These are phyloP conservation scores for Eremobia ochroleuca DNA, from an alignment of 2,888 invertebrate species.

Conservation along the genomic window DNA sequence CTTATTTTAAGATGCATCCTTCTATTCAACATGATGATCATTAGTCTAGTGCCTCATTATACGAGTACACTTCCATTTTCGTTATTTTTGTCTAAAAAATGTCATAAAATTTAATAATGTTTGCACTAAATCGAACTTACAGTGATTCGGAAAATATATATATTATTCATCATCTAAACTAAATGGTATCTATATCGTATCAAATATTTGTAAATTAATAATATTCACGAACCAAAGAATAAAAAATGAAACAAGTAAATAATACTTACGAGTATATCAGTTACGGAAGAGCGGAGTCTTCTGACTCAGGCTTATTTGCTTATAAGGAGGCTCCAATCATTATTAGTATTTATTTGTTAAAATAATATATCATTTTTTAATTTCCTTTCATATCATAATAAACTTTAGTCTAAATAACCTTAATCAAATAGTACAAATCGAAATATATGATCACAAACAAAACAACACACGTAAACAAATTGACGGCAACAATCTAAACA, in stretches of 20 bases:
- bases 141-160: background rate
- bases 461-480: slow-evolving; percentile 37
- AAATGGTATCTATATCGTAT: background rate
- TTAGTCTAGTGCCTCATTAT: background rate
- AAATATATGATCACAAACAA: background rate
- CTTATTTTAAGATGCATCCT: background rate
- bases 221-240: background rate
- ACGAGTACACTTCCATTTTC: background rate
- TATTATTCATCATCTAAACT: background rate
- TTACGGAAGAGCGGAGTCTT: background rate
- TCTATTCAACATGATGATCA: background rate
- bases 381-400: background rate
- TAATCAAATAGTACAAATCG: slow-evolving; percentile 3
- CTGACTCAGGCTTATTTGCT: background rate
- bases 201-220: background rate
- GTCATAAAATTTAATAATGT: background rate
- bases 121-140: background rate
- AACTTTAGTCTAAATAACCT: background rate
- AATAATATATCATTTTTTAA: background rate
- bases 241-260: background rate
- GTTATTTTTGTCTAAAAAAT: background rate
- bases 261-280: background rate
- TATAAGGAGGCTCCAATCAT: background rate
- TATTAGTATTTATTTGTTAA: background rate
- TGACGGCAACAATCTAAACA: slow-evolving; percentile 56